These are phyloP conservation scores for Morus bassanus DNA, from an alignment of 2,797 vertebrate genomes.

Conservation along the genomic window DNA sequence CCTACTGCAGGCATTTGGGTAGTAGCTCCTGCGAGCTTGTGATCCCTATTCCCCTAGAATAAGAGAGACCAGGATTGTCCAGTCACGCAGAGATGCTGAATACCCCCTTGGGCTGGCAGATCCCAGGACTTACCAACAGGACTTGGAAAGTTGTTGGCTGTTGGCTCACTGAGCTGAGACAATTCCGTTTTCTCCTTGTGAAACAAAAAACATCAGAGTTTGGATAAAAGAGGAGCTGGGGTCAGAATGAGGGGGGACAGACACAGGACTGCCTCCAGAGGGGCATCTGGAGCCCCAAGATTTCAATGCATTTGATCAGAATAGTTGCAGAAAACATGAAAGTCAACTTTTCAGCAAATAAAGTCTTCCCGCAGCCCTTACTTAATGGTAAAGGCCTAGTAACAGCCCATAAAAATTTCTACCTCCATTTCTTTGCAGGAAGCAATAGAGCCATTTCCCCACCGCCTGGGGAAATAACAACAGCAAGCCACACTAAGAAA, in stretches of 20 bases:
- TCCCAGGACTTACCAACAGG: background rate
- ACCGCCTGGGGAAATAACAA: background rate
- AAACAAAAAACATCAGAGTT: background rate
- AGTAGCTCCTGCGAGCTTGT: background rate
- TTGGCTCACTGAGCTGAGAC: background rate
- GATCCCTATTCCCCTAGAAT: background rate
- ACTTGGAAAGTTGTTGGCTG: background rate
- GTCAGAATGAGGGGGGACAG: accelerated
- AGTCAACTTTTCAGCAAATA: background rate
- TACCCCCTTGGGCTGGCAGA: background rate
- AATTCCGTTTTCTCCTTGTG: background rate
- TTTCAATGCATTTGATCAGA: background rate
- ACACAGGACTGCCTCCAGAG: background rate
- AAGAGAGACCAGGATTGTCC: background rate
- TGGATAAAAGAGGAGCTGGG: background rate
- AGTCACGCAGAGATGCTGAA: background rate
- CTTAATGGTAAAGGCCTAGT: background rate
- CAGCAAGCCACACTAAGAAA: accelerated
- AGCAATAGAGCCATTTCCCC: background rate
- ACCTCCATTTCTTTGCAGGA: background rate
- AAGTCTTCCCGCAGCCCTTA: background rate
- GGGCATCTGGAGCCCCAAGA: accelerated
- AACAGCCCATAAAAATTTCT: background rate
- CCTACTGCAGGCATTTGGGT: background rate
- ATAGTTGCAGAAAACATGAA: background rate